Evolutionary conservation across 30 jellyfish, hydroid and myxozoan genomes (phyloP).

Genomic region (Phacellophora camtschatica): DNA sequence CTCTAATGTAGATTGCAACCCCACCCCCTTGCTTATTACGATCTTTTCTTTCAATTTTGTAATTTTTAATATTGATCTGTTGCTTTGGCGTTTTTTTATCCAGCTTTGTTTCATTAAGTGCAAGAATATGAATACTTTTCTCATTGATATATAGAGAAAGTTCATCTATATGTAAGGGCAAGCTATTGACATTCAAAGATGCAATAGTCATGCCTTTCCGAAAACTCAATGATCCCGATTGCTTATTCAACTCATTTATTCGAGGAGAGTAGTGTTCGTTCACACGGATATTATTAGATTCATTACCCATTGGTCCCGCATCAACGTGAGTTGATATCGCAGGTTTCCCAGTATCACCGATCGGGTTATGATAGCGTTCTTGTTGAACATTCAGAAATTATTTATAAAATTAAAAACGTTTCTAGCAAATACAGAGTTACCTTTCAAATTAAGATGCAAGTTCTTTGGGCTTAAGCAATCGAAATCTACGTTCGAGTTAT

Average conservation of each 20-base stretch:
- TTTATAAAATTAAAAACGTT: constrained; percentile 9
- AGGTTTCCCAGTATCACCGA: constrained; percentile 28
- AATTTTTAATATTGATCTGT: constrained; percentile 3
- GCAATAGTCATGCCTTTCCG: constrained; percentile 42
- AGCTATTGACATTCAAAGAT: constrained; percentile 42
- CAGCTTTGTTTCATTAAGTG: constrained; percentile 50
- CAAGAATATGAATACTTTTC: constrained; percentile 45
- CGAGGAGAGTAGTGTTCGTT: constrained; percentile 47
- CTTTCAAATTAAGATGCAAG: constrained; percentile 27
- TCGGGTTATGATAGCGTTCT: constrained; percentile 22
- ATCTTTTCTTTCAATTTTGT: constrained; percentile 25
- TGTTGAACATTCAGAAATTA: constrained; percentile 7
- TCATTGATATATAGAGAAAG: constrained; percentile 22
- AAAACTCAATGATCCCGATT: constrained; percentile 44
- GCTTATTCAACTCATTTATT: constrained; percentile 42
- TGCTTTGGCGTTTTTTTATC: constrained; percentile 31
- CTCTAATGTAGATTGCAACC: constrained; percentile 56
- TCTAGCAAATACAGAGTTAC: constrained; percentile 43
- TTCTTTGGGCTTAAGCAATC: not conserved
- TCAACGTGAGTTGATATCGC: constrained; percentile 40
- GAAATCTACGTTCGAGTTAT: not conserved
- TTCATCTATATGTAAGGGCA: constrained; percentile 34
- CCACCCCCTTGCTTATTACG: constrained; percentile 52
- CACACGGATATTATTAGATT: constrained; percentile 30
- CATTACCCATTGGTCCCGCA: constrained; percentile 28